Evolutionary conservation across 2,888 invertebrate genomes (phyloP).

Genomic region (Morpho achilles): DNA sequence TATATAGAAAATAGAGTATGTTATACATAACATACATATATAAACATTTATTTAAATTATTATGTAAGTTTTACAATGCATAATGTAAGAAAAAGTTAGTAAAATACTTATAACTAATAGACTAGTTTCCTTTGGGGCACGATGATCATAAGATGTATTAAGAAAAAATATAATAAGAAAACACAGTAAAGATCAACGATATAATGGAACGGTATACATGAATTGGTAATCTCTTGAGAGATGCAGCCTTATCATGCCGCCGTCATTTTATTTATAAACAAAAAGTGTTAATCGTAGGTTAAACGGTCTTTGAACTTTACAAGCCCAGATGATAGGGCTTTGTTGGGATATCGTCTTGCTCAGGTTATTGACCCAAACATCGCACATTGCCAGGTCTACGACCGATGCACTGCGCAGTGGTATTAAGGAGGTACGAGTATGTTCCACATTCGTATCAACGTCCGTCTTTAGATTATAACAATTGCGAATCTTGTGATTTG

Average conservation of each 20-base stretch:
- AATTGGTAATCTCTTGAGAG: no score
- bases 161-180: no score
- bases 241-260: background rate
- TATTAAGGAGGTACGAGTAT: slow-evolving; percentile 10
- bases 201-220: no score
- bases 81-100: no score
- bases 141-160: no score
- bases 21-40: no score
- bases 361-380: slow-evolving; percentile 12
- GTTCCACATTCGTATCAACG: slow-evolving; percentile 19
- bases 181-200: no score
- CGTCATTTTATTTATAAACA: slow-evolving; percentile 12
- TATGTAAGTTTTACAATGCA: no score
- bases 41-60: no score
- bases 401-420: slow-evolving; percentile 13
- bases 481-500: slow-evolving; percentile 33
- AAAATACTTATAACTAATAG: no score
- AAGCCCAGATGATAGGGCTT: slow-evolving; percentile 13
- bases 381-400: slow-evolving; percentile 13
- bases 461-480: slow-evolving; percentile 44
- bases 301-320: slow-evolving; percentile 13
- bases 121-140: no score
- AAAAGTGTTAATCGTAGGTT: slow-evolving; percentile 12
- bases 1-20: no score
- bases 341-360: slow-evolving; percentile 8